phyloP scores from a whole-genome alignment of 2,113 vertebrate species.

The Amazona vittata region DNA sequence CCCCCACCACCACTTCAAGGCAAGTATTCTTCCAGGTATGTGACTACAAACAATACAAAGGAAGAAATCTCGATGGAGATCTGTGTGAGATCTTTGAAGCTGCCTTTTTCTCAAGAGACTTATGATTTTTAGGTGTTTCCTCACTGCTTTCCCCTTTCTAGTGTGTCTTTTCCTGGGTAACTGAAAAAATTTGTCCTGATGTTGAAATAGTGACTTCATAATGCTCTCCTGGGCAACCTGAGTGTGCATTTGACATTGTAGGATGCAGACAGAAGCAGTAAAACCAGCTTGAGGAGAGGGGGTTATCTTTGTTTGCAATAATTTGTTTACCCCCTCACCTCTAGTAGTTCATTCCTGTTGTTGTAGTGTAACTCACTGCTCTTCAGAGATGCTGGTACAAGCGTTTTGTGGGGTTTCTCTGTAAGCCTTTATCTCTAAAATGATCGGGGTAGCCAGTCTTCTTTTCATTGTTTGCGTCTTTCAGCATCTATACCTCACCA shows the following conservation, averaged over 20 bases:
- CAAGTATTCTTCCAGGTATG: slow-evolving; percentile 49
- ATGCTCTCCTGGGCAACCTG: background rate
- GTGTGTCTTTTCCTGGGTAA: background rate
- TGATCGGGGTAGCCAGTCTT: background rate
- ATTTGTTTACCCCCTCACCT: background rate
- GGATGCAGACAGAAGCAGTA: background rate
- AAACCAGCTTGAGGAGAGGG: background rate
- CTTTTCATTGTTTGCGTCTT: background rate
- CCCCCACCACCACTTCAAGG: slow-evolving; percentile 6
- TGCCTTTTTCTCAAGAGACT: background rate
- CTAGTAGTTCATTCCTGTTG: background rate
- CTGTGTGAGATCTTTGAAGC: slow-evolving; percentile 7
- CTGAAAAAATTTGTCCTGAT: background rate
- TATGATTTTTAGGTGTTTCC: slow-evolving; percentile 34
- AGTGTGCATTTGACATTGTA: background rate
- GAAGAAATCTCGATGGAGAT: slow-evolving; percentile 25
- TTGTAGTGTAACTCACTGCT: background rate
- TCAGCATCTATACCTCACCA: background rate
- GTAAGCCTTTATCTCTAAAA: background rate
- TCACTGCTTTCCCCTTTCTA: slow-evolving; percentile 1
- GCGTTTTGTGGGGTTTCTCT: background rate
- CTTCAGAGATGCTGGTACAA: background rate
- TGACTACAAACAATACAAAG: slow-evolving; percentile 19
- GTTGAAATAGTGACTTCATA: slow-evolving; percentile 1
- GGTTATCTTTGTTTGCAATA: background rate